Evolutionary conservation across 2,797 vertebrate species (phyloP).

Genomic region (Falco rusticolus): DNA sequence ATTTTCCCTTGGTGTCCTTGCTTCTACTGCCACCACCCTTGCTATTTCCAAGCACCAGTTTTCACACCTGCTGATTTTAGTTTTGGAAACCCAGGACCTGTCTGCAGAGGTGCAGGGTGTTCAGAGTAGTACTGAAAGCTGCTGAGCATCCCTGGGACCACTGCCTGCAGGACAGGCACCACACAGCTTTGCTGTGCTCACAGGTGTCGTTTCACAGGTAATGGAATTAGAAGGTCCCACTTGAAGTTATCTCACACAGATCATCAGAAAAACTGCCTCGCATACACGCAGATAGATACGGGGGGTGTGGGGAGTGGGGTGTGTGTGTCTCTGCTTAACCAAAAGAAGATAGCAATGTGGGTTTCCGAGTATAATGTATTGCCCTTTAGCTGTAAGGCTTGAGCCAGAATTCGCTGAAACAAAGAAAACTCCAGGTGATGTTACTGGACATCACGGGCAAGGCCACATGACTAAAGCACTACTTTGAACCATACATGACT

Average conservation of each 20-base stretch:
- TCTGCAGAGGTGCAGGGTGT: not conserved
- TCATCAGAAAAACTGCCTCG: not conserved
- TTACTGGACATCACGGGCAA: not conserved
- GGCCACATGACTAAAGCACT: not conserved
- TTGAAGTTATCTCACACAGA: not conserved
- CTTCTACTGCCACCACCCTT: not conserved
- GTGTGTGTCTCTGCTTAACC: no score
- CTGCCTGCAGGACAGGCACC: rapidly evolving
- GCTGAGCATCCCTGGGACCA: not conserved
- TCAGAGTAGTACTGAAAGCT: not conserved
- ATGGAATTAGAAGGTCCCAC: not conserved
- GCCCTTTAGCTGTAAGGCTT: not conserved
- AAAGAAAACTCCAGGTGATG: not conserved
- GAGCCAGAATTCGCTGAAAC: not conserved
- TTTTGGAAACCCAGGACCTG: not conserved
- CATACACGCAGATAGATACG: not conserved
- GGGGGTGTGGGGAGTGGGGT: no score
- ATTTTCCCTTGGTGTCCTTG: not conserved
- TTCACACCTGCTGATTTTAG: not conserved
- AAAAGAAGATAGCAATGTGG: not conserved
- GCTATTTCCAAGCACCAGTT: not conserved
- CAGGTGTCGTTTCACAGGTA: not conserved
- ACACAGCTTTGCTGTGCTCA: rapidly evolving
- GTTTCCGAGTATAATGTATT: rapidly evolving
- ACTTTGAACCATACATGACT: not conserved